A percentile compares a stretch with the other conserved stretches of the same genome.
Evolutionary conservation across 1,140 invertebrate genomes (phyloP).

Genomic region (Coptotermes formosanus): DNA sequence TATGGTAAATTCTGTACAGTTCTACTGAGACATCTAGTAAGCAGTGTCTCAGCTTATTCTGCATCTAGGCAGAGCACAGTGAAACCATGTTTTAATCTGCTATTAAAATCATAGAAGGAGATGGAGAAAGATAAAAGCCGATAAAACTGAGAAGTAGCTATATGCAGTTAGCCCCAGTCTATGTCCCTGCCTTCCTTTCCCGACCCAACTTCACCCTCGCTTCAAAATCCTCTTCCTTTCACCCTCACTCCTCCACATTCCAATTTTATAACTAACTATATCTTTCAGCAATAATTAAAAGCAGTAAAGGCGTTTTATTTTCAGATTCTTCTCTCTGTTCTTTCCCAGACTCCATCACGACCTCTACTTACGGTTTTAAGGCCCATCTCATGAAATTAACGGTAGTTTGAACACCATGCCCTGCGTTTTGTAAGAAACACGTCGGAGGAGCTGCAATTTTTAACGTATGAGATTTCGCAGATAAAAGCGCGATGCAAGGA

Average conservation of each 20-base stretch:
- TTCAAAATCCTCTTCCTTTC: background rate
- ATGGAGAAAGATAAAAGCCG: background rate
- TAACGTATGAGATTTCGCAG: background rate
- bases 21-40: background rate
- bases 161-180: background rate
- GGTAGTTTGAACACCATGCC: background rate
- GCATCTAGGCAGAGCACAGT: background rate
- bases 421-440: background rate
- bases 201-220: background rate
- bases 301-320: background rate
- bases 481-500: background rate
- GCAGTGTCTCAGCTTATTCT: background rate
- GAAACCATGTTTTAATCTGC: background rate
- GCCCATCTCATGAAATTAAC: background rate
- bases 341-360: background rate
- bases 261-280: background rate
- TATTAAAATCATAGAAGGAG: background rate
- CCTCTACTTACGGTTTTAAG: background rate
- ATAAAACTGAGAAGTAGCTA: background rate
- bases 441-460: background rate
- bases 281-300: background rate
- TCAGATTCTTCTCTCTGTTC: background rate
- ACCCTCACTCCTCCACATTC: background rate
- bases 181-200: background rate
- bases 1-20: background rate